These are phyloP conservation scores for Myrmophylax atrothorax DNA, from an alignment of 2,113 vertebrate genomes.

Conservation along the genomic window DNA sequence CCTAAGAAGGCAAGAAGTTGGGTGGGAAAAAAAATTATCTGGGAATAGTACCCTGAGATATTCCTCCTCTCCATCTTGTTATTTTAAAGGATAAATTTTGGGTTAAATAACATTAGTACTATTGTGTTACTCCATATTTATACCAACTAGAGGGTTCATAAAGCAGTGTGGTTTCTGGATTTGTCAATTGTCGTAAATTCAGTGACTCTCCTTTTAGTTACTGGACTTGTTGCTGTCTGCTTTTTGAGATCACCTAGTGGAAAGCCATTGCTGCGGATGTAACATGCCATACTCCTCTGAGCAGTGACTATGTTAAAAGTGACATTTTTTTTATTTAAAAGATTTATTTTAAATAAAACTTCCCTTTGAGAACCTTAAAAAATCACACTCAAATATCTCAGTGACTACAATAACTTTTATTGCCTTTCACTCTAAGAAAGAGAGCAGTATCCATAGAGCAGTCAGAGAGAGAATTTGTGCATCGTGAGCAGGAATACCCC, in stretches of 20 bases:
- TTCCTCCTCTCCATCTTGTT: not conserved
- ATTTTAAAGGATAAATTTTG: not conserved
- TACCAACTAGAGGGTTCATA: not conserved
- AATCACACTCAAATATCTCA: not conserved
- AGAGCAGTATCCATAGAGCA: not conserved
- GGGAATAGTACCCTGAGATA: not conserved
- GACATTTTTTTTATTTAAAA: not conserved
- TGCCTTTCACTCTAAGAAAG: not conserved
- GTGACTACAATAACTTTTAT: not conserved
- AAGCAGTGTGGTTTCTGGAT: not conserved
- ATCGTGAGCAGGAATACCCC: not conserved
- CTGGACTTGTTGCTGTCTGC: not conserved
- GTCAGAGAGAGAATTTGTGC: not conserved
- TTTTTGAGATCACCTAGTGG: not conserved
- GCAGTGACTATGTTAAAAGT: not conserved
- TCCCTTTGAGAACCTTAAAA: not conserved
- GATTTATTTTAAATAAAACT: not conserved
- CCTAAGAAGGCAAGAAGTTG: not conserved
- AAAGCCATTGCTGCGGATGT: not conserved
- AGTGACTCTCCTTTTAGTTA: not conserved
- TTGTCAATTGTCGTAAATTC: not conserved
- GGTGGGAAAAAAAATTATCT: not conserved
- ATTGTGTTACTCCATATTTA: not conserved
- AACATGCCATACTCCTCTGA: not conserved
- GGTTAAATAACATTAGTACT: not conserved